These are phyloP conservation scores for Ametastegia equiseti DNA, from an alignment of 2,888 invertebrate species.

Conservation along the genomic window DNA sequence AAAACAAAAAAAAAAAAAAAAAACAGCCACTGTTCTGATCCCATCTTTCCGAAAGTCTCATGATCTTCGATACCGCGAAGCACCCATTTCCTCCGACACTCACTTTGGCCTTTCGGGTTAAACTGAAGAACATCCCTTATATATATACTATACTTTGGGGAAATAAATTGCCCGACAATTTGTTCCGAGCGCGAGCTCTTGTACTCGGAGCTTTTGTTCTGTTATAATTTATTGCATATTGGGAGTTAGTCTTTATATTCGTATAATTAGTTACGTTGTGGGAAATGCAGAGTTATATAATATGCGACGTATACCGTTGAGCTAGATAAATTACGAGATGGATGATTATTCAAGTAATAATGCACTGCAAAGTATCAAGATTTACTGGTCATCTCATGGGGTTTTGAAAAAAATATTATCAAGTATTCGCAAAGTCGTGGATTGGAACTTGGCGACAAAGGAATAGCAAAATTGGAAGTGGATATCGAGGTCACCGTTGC, in stretches of 20 bases:
- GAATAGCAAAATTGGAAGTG: conserved; percentile 9
- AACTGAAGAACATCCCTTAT: not conserved
- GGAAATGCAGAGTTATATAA: no score
- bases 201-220: not conserved
- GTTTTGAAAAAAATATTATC: not conserved
- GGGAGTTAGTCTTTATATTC: not conserved
- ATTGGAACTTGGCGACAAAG: not conserved
- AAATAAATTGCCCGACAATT: not conserved
- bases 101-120: not conserved
- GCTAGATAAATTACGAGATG: no score
- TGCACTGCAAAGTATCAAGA: no score
- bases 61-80: not conserved
- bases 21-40: conserved; percentile 1
- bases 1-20: not conserved
- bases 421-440: not conserved
- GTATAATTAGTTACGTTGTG: no score
- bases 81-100: not conserved
- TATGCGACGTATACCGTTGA: no score
- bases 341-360: no score
- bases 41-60: not conserved
- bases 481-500: not conserved
- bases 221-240: not conserved
- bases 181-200: not conserved
- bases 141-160: not conserved
- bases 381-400: not conserved